Evolutionary conservation across 2,888 invertebrate genomes (phyloP).

Genomic region (Sthenelais limicola): DNA sequence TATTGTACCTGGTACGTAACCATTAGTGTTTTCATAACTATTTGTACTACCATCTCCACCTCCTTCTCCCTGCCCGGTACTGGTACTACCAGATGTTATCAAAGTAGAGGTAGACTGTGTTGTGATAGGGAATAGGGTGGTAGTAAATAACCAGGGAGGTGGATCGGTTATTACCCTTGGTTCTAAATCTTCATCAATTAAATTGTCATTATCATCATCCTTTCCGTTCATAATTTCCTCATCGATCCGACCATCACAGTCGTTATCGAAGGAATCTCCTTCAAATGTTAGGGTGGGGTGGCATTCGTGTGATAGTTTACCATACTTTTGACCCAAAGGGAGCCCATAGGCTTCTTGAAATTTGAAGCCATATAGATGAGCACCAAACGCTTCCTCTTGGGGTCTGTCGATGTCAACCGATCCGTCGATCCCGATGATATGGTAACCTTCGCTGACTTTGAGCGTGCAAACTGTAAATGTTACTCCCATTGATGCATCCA

Average conservation of each 20-base stretch:
- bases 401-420: no score
- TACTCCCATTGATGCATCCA: background rate
- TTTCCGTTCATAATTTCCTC: conserved; percentile 48
- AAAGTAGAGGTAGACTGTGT: no score
- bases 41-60: no score
- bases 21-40: no score
- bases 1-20: no score
- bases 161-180: no score
- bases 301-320: background rate
- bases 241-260: conserved; percentile 51
- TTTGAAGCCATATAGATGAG: conserved; percentile 57
- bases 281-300: background rate
- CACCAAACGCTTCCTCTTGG: conserved; percentile 55
- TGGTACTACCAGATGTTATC: no score
- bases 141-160: no score
- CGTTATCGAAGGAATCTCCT: conserved; percentile 52
- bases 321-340: conserved; percentile 52
- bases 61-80: no score
- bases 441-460: conserved; percentile 46
- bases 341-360: conserved; percentile 59
- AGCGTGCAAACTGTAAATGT: conserved; percentile 7
- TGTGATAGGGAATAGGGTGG: no score
- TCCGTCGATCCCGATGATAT: conserved; percentile 54
- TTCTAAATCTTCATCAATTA: conserved; percentile 49
- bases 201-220: conserved; percentile 50